Evolutionary conservation across 2,113 vertebrate species (phyloP), one percentile per base, ranked within the genome.

Genomic region (Pseudorectes ferrugineus): DNA sequence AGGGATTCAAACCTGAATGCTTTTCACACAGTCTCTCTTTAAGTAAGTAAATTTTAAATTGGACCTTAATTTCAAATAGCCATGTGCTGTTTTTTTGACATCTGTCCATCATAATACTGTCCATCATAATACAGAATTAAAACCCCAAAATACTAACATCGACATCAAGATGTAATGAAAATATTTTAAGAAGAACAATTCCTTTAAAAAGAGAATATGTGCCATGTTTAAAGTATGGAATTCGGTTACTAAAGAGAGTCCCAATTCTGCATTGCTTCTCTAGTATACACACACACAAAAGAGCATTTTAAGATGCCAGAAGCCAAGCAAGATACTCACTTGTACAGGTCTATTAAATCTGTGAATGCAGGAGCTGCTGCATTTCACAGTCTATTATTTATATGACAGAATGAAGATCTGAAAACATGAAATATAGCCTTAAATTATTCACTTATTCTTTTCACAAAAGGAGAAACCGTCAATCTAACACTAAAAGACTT

Each of bases 381-480:
- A 97, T 95, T 96, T 95, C 92, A 96, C 88, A 97, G 94, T 97
- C 88, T 96, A 92, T 91, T 96, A 96, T 94, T 97, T 96, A 96
- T 94, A 89, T 94, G 92, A 98, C 89, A 97, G 96, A 93, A 97
- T 83, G 88, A 97, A 95, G 92, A 96, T 93, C 94, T 85, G 70
- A 93, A 97, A 97, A 97, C 88, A 97, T 95, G 96, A 98, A 97
- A 97, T 96, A 97, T 81, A 96, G 88, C 94, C 93, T 96, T 97
- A 97, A 98, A 97, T 97, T 97, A 97, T 96, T 98, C 96, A 97
- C 93, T 96, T 96, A 93, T 63, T 98, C 96, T 96, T 95, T 96
- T 95, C 95, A 95, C 89, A 93, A 96, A 97, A 97, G 72, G 58
- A 96, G 96, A 97, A 88, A 88, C 92, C 63, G 77, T 97, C 97